A percentile compares a stretch with the other conserved stretches of the same genome.
These are phyloP conservation scores for Grallaria varia DNA, from an alignment of 2,113 vertebrate genomes.

Conservation along the genomic window DNA sequence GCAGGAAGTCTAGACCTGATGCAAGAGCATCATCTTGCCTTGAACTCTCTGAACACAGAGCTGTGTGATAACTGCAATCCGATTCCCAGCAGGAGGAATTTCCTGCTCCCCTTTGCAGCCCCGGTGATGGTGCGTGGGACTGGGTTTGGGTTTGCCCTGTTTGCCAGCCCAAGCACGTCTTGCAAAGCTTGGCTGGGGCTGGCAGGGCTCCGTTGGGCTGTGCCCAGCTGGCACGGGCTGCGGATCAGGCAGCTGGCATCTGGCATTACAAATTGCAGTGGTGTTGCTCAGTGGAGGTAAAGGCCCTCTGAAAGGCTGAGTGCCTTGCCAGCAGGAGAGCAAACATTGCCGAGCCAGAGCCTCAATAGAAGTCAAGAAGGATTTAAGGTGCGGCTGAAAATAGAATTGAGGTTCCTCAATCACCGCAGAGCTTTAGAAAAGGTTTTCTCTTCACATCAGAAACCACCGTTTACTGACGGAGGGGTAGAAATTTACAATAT, in stretches of 20 bases:
- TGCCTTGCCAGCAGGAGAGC: background rate
- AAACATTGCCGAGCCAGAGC: background rate
- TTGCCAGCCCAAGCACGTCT: background rate
- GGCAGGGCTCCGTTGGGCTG: background rate
- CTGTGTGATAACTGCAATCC: background rate
- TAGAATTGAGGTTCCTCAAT: background rate
- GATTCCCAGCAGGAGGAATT: background rate
- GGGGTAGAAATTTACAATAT: background rate
- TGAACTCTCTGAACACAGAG: background rate
- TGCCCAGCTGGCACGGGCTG: constrained; percentile 33
- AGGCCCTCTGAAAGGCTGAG: background rate
- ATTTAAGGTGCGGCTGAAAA: constrained; percentile 25
- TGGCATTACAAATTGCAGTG: background rate
- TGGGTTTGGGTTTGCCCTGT: background rate
- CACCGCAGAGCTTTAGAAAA: background rate
- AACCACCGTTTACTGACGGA: background rate
- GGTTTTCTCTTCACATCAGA: background rate
- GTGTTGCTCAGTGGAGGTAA: background rate
- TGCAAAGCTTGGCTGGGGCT: background rate
- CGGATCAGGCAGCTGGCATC: background rate
- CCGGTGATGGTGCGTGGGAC: background rate
- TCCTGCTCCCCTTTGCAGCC: background rate
- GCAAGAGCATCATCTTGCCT: background rate
- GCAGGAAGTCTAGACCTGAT: background rate
- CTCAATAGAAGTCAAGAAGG: background rate